phyloP scores from a whole-genome alignment of 2,888 invertebrate species.

The Microctonus aethiopoides region DNA sequence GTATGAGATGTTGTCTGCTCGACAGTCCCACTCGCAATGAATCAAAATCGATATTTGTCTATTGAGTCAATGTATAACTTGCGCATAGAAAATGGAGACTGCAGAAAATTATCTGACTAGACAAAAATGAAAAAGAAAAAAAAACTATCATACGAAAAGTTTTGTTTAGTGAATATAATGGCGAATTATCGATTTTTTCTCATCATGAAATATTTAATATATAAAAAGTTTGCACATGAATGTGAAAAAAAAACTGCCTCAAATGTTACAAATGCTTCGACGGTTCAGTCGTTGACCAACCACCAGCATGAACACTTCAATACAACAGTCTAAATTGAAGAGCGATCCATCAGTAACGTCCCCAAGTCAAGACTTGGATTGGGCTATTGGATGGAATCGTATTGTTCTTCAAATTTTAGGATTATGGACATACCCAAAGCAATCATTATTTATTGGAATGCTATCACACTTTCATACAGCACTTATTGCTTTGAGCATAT shows the following conservation, averaged over 20 bases:
- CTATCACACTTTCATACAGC: background rate
- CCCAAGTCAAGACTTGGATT: background rate
- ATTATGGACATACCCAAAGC: background rate
- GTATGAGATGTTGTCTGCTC: too few species aligned
- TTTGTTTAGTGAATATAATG: background rate
- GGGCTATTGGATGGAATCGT: slow-evolving; percentile 10
- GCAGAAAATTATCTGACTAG: background rate
- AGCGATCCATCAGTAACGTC: too few species aligned
- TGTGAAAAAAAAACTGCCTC: background rate
- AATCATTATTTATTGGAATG: background rate
- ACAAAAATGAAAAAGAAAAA: too few species aligned
- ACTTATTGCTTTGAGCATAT: background rate
- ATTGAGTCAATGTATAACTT: too few species aligned
- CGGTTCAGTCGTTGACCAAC: background rate
- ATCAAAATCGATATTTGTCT: too few species aligned
- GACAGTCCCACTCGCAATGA: too few species aligned
- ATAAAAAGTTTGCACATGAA: background rate
- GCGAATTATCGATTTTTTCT: background rate
- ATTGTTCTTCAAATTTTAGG: background rate
- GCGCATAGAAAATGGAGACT: too few species aligned
- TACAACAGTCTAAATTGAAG: background rate
- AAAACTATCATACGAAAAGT: background rate
- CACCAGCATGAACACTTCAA: background rate
- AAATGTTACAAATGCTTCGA: background rate
- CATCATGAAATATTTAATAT: background rate